Conservation (phyloP, 2,113 vertebrate species). For the Gallinago paraguaiae region DNA sequence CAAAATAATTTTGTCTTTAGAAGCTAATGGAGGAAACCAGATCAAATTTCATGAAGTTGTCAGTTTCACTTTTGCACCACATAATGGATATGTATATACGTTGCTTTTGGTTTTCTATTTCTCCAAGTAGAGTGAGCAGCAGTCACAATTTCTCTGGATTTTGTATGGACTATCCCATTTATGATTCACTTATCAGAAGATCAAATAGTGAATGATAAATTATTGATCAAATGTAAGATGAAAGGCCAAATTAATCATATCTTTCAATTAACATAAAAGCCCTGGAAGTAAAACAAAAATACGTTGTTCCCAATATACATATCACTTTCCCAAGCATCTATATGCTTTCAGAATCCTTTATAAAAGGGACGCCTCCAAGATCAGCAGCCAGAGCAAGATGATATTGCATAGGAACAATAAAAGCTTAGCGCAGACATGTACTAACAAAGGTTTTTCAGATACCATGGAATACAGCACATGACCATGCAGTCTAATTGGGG, state of each 20-base stretch:
- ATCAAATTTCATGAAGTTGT: neutral
- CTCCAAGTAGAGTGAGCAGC: neutral
- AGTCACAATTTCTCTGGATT: neutral
- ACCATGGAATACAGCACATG: rapidly evolving
- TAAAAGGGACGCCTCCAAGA: neutral
- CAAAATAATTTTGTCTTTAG: neutral
- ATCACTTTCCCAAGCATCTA: neutral
- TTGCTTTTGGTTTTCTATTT: neutral
- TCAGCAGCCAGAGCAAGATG: neutral
- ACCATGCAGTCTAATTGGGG: neutral
- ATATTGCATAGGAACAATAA: neutral
- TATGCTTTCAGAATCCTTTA: neutral
- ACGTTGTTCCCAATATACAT: neutral
- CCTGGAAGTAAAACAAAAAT: neutral
- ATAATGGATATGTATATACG: neutral
- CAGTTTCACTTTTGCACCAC: neutral
- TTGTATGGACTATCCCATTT: neutral
- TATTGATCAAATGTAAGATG: neutral
- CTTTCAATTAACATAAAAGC: neutral
- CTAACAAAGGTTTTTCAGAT: neutral
- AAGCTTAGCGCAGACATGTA: neutral
- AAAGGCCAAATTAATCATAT: neutral
- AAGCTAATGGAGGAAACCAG: neutral
- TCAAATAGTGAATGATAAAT: neutral
- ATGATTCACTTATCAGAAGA: neutral